Evolutionary conservation across 2,113 vertebrate species (phyloP).

Genomic region (Glaucidium brasilianum): DNA sequence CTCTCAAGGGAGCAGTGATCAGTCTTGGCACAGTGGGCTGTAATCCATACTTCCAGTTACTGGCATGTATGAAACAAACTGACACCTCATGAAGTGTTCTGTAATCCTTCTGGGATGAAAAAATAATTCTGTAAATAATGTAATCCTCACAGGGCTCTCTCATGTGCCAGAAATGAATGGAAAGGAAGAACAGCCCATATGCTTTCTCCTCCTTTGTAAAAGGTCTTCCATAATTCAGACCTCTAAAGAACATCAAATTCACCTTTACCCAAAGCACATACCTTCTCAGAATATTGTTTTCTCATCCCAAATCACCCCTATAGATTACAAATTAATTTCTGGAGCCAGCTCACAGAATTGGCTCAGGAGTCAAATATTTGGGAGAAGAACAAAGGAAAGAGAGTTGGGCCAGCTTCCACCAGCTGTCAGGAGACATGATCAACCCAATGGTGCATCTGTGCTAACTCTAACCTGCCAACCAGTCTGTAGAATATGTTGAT

Average conservation of each 20-base stretch:
- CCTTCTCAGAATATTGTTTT: not conserved
- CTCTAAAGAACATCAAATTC: not conserved
- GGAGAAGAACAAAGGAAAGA: constrained; percentile 4
- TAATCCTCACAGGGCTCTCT: not conserved
- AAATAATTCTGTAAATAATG: not conserved
- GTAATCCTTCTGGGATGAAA: not conserved
- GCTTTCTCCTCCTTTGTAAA: not conserved
- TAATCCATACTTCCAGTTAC: not conserved
- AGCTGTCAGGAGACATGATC: not conserved
- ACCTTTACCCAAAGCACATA: not conserved
- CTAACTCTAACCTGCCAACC: not conserved
- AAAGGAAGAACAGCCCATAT: not conserved
- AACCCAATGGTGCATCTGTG: not conserved
- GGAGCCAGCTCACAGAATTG: not conserved
- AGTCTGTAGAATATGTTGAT: not conserved
- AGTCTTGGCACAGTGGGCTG: not conserved
- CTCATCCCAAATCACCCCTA: not conserved
- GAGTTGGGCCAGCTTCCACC: not conserved
- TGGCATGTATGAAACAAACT: not conserved
- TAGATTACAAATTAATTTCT: not conserved
- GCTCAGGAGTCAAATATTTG: not conserved
- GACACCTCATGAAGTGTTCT: not conserved
- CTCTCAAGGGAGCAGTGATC: not conserved
- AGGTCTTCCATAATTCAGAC: not conserved
- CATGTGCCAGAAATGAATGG: not conserved